Conservation (phyloP, 2,113 vertebrate species). For the Vombatus ursinus region DNA sequence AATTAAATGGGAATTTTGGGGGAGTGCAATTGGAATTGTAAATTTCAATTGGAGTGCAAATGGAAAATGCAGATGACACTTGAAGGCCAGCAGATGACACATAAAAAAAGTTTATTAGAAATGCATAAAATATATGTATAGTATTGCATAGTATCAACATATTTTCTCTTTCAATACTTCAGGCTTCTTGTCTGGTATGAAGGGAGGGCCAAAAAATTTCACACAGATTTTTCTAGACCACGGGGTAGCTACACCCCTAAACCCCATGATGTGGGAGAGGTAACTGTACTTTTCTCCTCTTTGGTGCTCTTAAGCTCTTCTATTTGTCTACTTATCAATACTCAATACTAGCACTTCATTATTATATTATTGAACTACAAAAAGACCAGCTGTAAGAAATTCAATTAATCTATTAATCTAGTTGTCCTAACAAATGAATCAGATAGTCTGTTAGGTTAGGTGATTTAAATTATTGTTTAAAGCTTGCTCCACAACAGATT, state of each 20-base stretch:
- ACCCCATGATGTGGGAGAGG: too few relatives aligned
- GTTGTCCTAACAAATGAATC: neutral
- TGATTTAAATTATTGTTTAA: neutral
- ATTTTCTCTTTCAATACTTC: neutral
- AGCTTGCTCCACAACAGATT: neutral
- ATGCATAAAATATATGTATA: neutral
- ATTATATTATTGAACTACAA: neutral
- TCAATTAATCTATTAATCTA: neutral
- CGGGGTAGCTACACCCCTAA: rapidly evolving
- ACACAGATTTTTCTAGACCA: neutral
- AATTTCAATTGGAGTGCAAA: too few relatives aligned
- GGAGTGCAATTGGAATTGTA: too few relatives aligned
- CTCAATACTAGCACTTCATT: conserved; percentile 5
- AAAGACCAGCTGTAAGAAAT: neutral
- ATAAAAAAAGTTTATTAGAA: neutral
- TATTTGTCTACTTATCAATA: neutral
- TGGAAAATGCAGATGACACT: neutral
- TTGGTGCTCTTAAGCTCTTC: neutral
- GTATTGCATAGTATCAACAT: neutral
- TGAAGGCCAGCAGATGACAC: neutral
- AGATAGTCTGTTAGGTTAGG: neutral
- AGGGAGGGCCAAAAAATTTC: neutral
- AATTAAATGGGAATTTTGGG: neutral
- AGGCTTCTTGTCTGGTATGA: neutral
- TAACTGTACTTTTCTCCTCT: neutral